Base-by-base conservation (phyloP, 2,888 invertebrate genomes). In the Caenorhabditis plicata region DNA sequence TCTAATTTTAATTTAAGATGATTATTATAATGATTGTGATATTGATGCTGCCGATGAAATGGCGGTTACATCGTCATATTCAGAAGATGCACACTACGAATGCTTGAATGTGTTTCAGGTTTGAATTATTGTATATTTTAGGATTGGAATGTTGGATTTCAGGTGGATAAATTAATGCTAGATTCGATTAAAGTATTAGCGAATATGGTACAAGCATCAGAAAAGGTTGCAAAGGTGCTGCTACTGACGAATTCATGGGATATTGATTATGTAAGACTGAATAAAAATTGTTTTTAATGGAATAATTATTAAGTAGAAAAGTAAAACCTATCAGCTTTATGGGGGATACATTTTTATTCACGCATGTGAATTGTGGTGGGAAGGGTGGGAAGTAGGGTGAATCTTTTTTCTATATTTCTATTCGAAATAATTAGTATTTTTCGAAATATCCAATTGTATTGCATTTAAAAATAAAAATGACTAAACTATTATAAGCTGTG, bases 161-260 rank as follows among this genome's bases (percentile, higher is more conserved):
- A 69, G 64, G 69, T 71, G 11, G 67, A 71, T 32, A 48, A 64
- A 38, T 46, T 71, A 26, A 55, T 71, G 35, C 52, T 39, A 11
- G 71, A 71, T 38, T 48, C 43, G 0, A 56, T 69, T 2, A 61
- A 56, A 4, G 19, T 46, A 7, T 38, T 71, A 26, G 51, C 52
- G 13, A 45, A 54, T 1, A 39, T 44, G 13, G 36, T 57, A 20
- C 22, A 46, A 15, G 25, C 69, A 1, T 61, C 50, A 9, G 73
- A 73, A 3, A 64, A 70, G 4, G 38, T 69, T 5, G 72, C 73
- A 17, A 65, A 66, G 42, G 55, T 75, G 31, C 86, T 95, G 77
- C 85, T 96, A 62, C 90, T 93, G 82, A 88, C 89, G 47, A 89
- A 92, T 83, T 87, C 88, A 78, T 96, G 96, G 96, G 88, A 89